Conservation (phyloP, 2,113 vertebrate species). For the Brienomyrus longianalis region DNA sequence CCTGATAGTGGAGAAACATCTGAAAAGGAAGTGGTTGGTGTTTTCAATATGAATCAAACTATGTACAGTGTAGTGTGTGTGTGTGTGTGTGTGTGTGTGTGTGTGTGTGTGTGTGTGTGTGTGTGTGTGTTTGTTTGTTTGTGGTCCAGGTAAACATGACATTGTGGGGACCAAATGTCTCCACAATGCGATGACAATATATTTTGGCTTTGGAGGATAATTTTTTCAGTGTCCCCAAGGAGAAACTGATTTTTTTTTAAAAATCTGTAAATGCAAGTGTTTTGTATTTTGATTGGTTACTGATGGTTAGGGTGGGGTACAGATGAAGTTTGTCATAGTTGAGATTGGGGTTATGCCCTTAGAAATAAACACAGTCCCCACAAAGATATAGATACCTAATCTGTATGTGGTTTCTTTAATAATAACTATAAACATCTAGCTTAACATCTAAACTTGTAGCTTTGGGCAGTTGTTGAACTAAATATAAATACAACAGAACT, state of each 20-base stretch:
- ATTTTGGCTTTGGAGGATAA: not conserved
- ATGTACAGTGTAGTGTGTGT: not conserved
- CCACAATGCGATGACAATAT: not conserved
- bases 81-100: not conserved
- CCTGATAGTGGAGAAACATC: not conserved
- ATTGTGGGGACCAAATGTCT: not conserved
- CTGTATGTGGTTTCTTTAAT: not conserved
- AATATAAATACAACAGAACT: not conserved
- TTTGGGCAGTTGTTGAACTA: not conserved
- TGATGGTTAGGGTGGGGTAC: no score
- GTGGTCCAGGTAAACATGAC: no score
- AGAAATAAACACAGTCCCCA: not conserved
- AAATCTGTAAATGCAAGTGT: no score
- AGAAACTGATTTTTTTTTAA: no score
- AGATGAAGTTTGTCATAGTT: not conserved
- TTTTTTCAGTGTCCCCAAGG: not conserved
- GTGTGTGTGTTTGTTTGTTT: not conserved
- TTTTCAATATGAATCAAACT: not conserved
- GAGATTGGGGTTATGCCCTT: not conserved
- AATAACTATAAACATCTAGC: not conserved
- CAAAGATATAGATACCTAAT: not conserved
- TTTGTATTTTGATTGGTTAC: no score
- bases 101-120: not conserved
- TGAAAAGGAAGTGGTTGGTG: not conserved
- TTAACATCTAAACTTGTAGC: not conserved